phyloP scores from a whole-genome alignment of 1,140 invertebrate species.

The Stegodyphus dumicola region DNA sequence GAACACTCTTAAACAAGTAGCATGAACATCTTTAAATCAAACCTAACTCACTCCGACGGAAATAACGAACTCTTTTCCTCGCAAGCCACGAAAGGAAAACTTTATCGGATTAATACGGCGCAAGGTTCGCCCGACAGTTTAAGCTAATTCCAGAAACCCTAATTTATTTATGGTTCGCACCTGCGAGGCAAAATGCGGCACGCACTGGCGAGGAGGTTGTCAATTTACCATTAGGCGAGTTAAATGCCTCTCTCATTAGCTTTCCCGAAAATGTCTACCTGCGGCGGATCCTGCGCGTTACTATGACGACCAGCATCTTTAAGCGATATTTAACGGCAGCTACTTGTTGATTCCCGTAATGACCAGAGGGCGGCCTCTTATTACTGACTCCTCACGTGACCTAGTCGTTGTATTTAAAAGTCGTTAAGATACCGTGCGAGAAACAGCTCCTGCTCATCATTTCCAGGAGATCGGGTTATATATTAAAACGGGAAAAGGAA shows the following conservation, averaged over 20 bases:
- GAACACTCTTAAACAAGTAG: too few relatives aligned
- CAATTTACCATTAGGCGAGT: slow-evolving; percentile 59
- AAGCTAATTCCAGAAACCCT: slow-evolving; percentile 1
- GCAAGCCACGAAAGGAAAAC: background rate
- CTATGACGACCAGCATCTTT: slow-evolving; percentile 52
- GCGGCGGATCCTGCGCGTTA: slow-evolving; percentile 19
- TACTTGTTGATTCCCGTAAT: slow-evolving; percentile 59
- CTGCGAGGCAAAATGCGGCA: slow-evolving; percentile 18
- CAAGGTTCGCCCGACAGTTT: background rate
- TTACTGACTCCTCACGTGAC: slow-evolving; percentile 33
- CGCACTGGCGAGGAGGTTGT: slow-evolving; percentile 33
- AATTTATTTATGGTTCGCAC: slow-evolving; percentile 54
- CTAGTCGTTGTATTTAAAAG: slow-evolving; percentile 19
- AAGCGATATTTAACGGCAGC: slow-evolving; percentile 56
- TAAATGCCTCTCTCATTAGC: slow-evolving; percentile 54
- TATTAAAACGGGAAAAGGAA: background rate
- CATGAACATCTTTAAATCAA: too few relatives aligned
- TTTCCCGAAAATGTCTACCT: slow-evolving; percentile 41
- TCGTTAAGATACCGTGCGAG: slow-evolving; percentile 18
- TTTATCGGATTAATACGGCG: background rate
- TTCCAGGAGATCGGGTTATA: background rate
- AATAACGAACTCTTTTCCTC: too few relatives aligned
- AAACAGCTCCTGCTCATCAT: background rate
- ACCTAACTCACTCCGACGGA: too few relatives aligned
- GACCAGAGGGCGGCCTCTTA: slow-evolving; percentile 36